Evolutionary conservation across 2,888 invertebrate genomes (phyloP).

Genomic region (Mythimna pallens): DNA sequence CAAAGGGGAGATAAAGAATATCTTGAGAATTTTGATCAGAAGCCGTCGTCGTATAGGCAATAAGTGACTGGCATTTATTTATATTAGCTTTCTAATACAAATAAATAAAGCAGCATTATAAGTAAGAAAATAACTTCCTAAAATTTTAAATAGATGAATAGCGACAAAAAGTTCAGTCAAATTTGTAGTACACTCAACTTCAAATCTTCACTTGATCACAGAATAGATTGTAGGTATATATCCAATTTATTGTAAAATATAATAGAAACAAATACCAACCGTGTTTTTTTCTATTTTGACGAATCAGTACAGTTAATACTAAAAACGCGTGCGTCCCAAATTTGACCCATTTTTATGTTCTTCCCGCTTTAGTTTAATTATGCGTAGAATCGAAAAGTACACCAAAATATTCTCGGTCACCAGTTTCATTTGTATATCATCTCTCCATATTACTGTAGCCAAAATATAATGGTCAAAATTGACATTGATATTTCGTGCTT

Average conservation of each 20-base stretch:
- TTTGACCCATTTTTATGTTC: no score
- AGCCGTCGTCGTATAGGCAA: neutral
- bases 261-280: no score
- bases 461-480: no score
- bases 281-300: neutral
- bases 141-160: conserved; percentile 8
- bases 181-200: neutral
- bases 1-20: no score
- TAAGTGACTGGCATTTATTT: neutral
- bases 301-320: neutral
- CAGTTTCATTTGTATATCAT: no score
- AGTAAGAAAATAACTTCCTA: conserved; percentile 21
- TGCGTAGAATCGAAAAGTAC: no score
- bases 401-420: no score
- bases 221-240: neutral
- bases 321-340: no score
- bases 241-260: neutral
- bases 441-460: no score
- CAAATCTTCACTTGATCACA: neutral
- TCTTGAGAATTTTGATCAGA: neutral
- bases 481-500: no score
- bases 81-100: neutral
- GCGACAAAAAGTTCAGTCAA: neutral
- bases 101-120: conserved; percentile 3
- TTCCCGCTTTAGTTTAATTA: no score